These are phyloP conservation scores for Saccopteryx leptura DNA, from an alignment of 2,113 vertebrate species.

Conservation along the genomic window DNA sequence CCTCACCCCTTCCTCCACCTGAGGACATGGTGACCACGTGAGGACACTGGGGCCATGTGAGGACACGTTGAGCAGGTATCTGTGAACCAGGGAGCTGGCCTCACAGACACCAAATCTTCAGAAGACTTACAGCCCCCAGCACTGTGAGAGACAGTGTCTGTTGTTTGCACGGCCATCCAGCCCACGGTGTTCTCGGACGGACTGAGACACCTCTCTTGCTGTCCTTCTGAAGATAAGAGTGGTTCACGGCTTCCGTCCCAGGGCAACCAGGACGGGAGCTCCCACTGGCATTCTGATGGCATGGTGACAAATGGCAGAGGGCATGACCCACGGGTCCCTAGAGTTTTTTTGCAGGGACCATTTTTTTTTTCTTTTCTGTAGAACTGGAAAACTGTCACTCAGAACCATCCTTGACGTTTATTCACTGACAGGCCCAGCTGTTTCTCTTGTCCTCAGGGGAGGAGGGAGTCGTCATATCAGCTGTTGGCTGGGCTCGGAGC, in stretches of 20 bases:
- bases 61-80: background rate
- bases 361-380: background rate
- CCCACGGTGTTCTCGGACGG: background rate
- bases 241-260: fast-evolving
- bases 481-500: background rate
- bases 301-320: background rate
- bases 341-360: background rate
- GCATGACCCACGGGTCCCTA: fast-evolving
- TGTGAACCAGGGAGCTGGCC: background rate
- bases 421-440: background rate
- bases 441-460: fast-evolving
- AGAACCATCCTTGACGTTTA: background rate
- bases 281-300: background rate
- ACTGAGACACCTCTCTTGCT: fast-evolving
- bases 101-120: background rate
- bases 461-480: background rate
- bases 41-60: too few species aligned
- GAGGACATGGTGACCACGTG: too few species aligned
- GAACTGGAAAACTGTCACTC: background rate
- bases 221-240: fast-evolving
- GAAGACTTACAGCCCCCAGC: background rate
- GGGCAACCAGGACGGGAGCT: fast-evolving
- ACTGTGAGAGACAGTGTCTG: background rate
- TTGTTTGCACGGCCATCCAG: background rate
- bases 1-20: background rate